Conservation (phyloP, 2,888 invertebrate species). For the Spisula solida region DNA sequence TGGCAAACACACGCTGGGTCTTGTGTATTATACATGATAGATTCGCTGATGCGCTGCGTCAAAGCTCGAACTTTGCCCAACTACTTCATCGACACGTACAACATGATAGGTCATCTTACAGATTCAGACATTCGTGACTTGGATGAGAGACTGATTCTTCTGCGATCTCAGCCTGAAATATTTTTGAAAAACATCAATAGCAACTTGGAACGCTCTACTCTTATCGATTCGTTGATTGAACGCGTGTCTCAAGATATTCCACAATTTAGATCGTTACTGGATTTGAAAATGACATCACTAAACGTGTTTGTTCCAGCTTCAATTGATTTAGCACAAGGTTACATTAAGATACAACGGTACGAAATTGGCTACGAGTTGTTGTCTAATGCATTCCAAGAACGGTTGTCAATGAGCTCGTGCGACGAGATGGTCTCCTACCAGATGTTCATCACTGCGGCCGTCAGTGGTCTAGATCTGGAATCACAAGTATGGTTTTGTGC, state of each 20-base stretch:
- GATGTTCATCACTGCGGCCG: conserved; percentile 63
- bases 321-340: conserved; percentile 56
- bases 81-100: conserved; percentile 67
- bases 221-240: conserved; percentile 32
- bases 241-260: conserved; percentile 58
- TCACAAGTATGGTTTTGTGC: conserved; percentile 70
- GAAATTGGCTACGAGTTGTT: conserved; percentile 61
- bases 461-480: conserved; percentile 48
- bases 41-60: conserved; percentile 54
- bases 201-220: background rate
- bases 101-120: conserved; percentile 61
- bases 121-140: conserved; percentile 46
- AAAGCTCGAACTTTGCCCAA: conserved; percentile 57
- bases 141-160: conserved; percentile 27
- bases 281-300: conserved; percentile 54
- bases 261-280: conserved; percentile 48
- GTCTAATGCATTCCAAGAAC: conserved; percentile 69
- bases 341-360: conserved; percentile 49
- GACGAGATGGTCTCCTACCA: conserved; percentile 70
- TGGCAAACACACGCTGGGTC: conserved; percentile 62
- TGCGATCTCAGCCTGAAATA: conserved; percentile 55
- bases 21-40: conserved; percentile 66
- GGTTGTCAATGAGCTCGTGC: conserved; percentile 71
- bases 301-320: conserved; percentile 66
- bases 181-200: conserved; percentile 56